These are phyloP conservation scores for Drosophila kohkoa DNA, from an alignment of 1,140 invertebrate species.

Conservation along the genomic window DNA sequence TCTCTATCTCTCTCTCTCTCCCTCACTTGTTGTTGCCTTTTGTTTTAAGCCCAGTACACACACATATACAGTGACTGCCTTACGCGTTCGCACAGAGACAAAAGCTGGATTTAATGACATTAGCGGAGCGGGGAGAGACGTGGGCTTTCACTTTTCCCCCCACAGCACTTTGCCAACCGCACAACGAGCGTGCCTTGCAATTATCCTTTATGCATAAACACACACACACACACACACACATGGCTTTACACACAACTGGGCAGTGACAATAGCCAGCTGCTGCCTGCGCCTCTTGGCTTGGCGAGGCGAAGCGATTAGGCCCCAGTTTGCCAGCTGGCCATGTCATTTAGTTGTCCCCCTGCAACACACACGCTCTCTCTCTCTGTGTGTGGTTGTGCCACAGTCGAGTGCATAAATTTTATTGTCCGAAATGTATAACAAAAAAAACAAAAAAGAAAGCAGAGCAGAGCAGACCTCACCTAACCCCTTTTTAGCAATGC, in stretches of 20 bases:
- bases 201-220: constrained; percentile 63
- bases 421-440: constrained; percentile 63
- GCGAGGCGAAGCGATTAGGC: constrained; percentile 57
- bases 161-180: background rate
- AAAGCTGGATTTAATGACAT: constrained; percentile 66
- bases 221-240: constrained; percentile 12
- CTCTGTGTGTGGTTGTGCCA: background rate
- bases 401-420: constrained; percentile 73
- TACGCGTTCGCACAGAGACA: constrained; percentile 22
- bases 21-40: constrained; percentile 36
- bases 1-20: too few species aligned
- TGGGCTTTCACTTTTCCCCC: too few species aligned
- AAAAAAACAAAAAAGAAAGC: constrained; percentile 20
- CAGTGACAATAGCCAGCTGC: constrained; percentile 34
- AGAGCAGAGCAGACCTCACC: constrained; percentile 24
- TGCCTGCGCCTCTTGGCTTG: background rate
- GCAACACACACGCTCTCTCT: background rate
- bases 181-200: constrained; percentile 48
- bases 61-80: constrained; percentile 15
- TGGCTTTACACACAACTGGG: constrained; percentile 29
- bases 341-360: constrained; percentile 56
- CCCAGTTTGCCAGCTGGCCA: constrained; percentile 74
- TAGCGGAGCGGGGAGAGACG: constrained; percentile 41
- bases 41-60: constrained; percentile 54
- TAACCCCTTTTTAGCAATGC: constrained; percentile 54